Evolutionary conservation across 1,140 invertebrate species (phyloP), one percentile per base, ranked within the genome.

Genomic region (Laodelphax striatellus): DNA sequence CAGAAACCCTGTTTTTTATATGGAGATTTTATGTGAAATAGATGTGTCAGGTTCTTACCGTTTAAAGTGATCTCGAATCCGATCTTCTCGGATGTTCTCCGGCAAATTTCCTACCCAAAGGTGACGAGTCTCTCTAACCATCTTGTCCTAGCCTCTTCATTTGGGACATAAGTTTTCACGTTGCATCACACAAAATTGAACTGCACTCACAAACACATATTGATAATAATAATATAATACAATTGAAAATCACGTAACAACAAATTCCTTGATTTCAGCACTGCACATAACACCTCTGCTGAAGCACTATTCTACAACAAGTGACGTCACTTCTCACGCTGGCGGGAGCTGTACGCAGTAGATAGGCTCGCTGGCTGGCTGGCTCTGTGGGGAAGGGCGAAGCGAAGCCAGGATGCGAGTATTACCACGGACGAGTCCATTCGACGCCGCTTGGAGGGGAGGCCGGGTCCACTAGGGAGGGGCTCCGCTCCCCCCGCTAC

Each of bases 101-200:
- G 94, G 92, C 86, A 97, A 90, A 89, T 97, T 97, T 87, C 94
- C 94, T 86, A 98, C 92, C 91, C 93, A 95, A 82, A 97, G 88
- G 84, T 98, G 94, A 84, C 94, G 92, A 85, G 94, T 97, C 90
- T 97, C 93, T 90, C 94, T 94, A 88, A 97, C 94, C 94, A 97
- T 97, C 86, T 89, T 93, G 88, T 79, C 79, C 78, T 78, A 76
- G 78, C 81, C 79, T 80, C 80, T 80, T 81, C 81, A 83, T 83
- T 65, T 64, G 65, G 64, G 65, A 66, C 60, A 60, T 63, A 64
- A 53, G 61, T 60, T 58, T 57, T 65, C 63, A 57, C 62, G 58
- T 59, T 60, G 52, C 63, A 66, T 63, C 62, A 54, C 67, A 67
- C 65, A 63, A 61, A 56, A 59, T 57, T 54, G 61, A 62, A 50